Evolutionary conservation across 2,113 vertebrate species (phyloP).

Genomic region (Neogobius melanostomus): DNA sequence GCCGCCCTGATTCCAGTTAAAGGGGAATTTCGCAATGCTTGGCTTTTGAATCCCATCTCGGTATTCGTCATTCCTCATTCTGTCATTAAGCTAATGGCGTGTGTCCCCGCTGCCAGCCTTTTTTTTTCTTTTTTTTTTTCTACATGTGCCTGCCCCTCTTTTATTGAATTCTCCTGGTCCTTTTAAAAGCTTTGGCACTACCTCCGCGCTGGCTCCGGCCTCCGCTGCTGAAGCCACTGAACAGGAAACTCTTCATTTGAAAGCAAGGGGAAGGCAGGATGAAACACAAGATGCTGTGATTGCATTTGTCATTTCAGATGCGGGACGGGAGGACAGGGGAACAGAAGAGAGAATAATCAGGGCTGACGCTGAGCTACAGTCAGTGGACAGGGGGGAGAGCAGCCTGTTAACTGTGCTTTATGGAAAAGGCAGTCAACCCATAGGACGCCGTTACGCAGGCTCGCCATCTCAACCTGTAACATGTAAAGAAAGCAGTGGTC

Average conservation of each 20-base stretch:
- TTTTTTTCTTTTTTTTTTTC: slow-evolving; percentile 6
- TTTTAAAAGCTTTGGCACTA: slow-evolving; percentile 67
- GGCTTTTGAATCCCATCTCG: slow-evolving; percentile 72
- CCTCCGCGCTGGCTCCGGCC: slow-evolving; percentile 58
- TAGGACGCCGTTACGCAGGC: slow-evolving; percentile 1
- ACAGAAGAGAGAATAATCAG: background rate
- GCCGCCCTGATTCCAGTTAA: slow-evolving; percentile 73
- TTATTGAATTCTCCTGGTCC: slow-evolving; percentile 71
- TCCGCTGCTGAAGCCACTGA: slow-evolving; percentile 18
- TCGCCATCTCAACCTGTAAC: background rate
- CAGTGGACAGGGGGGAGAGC: slow-evolving; percentile 2
- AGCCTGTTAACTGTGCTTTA: slow-evolving; percentile 7
- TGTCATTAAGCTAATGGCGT: slow-evolving; percentile 87
- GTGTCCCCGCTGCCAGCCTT: slow-evolving; percentile 78
- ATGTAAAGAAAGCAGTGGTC: background rate
- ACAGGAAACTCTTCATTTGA: slow-evolving; percentile 24
- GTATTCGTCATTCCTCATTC: slow-evolving; percentile 81
- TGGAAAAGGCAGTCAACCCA: background rate
- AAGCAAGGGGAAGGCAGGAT: slow-evolving; percentile 30
- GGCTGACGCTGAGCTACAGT: background rate
- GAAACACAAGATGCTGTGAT: slow-evolving; percentile 27
- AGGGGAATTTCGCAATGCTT: slow-evolving; percentile 70
- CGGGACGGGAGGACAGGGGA: slow-evolving; percentile 6
- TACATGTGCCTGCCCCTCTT: slow-evolving; percentile 73
- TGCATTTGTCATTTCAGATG: slow-evolving; percentile 27